These are phyloP conservation scores for Sylvia borin DNA, from an alignment of 2,797 vertebrate species.

Conservation along the genomic window DNA sequence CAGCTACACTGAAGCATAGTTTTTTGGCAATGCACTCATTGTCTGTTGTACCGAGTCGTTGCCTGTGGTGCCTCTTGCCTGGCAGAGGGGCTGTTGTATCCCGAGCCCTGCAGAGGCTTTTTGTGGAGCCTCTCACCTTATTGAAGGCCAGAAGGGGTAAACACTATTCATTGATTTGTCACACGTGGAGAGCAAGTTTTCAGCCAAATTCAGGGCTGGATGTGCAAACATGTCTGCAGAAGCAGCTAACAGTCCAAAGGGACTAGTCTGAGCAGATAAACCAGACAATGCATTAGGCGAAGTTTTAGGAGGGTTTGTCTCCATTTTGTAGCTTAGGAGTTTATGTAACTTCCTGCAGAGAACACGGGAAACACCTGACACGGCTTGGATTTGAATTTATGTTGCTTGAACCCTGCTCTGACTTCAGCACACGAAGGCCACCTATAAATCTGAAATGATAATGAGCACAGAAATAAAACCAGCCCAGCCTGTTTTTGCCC, in stretches of 20 bases:
- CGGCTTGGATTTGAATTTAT: background rate
- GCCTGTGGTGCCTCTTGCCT: background rate
- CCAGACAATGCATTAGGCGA: background rate
- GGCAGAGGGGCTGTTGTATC: background rate
- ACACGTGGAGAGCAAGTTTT: background rate
- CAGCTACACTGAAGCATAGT: background rate
- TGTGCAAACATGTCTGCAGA: background rate
- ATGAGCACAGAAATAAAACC: background rate
- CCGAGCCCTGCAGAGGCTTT: background rate
- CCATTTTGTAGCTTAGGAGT: background rate
- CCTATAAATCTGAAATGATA: background rate
- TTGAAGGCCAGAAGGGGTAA: background rate
- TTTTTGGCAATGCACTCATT: background rate
- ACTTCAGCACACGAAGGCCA: background rate
- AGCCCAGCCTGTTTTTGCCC: background rate
- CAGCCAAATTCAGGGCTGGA: background rate
- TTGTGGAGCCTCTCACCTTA: background rate
- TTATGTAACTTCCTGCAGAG: background rate
- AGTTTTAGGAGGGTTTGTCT: background rate
- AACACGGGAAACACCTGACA: accelerated
- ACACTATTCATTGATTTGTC: background rate
- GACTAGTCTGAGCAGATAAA: background rate
- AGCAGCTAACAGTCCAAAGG: background rate
- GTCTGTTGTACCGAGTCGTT: background rate
- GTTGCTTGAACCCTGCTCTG: background rate